A percentile compares a stretch with the other conserved stretches of the same genome.
Conservation (phyloP, 2,113 vertebrate species). For the Pachycephala philippinensis region DNA sequence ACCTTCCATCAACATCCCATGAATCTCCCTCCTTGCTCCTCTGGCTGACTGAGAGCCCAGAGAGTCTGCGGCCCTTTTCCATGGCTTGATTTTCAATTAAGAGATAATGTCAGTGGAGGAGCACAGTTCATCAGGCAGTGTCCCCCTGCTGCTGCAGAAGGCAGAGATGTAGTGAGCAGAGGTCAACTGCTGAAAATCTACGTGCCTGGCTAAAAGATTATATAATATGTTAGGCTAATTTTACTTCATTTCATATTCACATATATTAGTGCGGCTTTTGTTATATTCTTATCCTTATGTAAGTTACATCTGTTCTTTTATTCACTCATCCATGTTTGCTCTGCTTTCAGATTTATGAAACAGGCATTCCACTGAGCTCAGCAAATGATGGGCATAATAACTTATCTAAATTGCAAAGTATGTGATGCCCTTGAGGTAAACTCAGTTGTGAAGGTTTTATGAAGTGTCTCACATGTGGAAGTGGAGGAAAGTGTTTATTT, state of each 20-base stretch:
- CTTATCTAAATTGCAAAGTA: constrained; percentile 67
- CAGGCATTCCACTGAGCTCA: constrained; percentile 59
- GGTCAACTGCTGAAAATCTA: constrained; percentile 6
- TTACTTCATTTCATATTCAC: constrained; percentile 46
- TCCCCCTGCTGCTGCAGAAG: not conserved
- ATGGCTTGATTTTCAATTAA: constrained; percentile 48
- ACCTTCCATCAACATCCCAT: not conserved
- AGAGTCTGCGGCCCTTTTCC: not conserved
- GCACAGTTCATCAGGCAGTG: not conserved
- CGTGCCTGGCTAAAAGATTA: not conserved
- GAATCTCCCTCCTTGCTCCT: constrained; percentile 11
- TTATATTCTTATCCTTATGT: constrained; percentile 42
- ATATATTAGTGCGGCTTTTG: constrained; percentile 41
- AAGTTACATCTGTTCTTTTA: constrained; percentile 66
- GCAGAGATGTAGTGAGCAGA: not conserved
- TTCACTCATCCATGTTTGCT: constrained; percentile 56
- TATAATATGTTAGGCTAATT: constrained; percentile 11
- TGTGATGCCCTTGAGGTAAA: constrained; percentile 64
- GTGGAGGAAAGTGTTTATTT: constrained; percentile 55
- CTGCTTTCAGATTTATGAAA: constrained; percentile 65
- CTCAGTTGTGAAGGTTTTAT: constrained; percentile 63
- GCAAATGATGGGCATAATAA: constrained; percentile 60
- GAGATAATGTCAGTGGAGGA: constrained; percentile 22
- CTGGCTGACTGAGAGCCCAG: not conserved
- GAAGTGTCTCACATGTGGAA: constrained; percentile 59